Percentiles rank a stretch among this genome's conserved stretches.
These are phyloP conservation scores for Eurytoma adleriae DNA, from an alignment of 2,888 invertebrate species.

Conservation along the genomic window DNA sequence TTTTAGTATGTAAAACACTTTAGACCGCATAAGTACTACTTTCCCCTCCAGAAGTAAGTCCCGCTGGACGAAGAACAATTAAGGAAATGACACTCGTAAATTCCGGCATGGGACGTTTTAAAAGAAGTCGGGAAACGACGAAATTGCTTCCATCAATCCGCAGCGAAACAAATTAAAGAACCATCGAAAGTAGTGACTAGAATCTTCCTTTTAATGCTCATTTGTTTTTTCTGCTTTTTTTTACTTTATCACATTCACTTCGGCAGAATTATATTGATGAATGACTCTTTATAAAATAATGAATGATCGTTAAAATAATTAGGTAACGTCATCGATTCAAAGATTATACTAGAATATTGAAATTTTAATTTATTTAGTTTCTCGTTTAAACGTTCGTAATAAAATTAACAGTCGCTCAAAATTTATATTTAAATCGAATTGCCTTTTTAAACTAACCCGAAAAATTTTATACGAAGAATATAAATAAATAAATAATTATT, in stretches of 20 bases:
- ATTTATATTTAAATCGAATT: too few species aligned
- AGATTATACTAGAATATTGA: too few species aligned
- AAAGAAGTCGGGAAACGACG: conserved; percentile 63
- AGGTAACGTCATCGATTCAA: too few species aligned
- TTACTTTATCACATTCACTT: background rate
- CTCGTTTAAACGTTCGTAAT: too few species aligned
- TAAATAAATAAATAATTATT: too few species aligned
- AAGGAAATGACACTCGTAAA: conserved; percentile 72
- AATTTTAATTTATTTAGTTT: too few species aligned
- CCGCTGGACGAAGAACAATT: conserved; percentile 65
- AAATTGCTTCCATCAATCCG: conserved; percentile 73
- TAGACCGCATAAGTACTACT: conserved; percentile 63
- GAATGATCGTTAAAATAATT: too few species aligned
- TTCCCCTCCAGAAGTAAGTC: conserved; percentile 65
- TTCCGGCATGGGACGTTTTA: conserved; percentile 65
- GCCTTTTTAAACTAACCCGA: too few species aligned
- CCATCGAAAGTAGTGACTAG: conserved; percentile 57
- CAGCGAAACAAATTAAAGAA: conserved; percentile 70
- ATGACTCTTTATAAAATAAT: background rate
- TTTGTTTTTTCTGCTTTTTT: conserved; percentile 30
- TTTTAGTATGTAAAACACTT: conserved; percentile 52
- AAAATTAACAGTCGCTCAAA: too few species aligned
- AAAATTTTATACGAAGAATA: too few species aligned
- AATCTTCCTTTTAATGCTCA: conserved; percentile 7
- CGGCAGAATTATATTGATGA: background rate